Evolutionary conservation across 2,797 vertebrate species (phyloP), one percentile per base, ranked within the genome.

Genomic region (Sebastes minor): DNA sequence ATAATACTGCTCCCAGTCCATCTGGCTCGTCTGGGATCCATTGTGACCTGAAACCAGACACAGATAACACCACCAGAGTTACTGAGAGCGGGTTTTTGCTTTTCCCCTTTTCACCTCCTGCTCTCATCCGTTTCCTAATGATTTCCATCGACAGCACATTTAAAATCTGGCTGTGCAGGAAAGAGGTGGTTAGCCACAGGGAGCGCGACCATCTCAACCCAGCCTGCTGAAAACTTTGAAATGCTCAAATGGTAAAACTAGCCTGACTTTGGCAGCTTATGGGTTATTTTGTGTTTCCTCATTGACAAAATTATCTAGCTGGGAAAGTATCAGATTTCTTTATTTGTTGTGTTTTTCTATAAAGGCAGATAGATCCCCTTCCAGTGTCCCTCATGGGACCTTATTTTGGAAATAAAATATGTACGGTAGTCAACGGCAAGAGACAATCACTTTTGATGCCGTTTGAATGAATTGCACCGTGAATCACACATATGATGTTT

Each of bases 1-100:
- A 87, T 75, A 95, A 95, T 93, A 94, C 87, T 89, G 93, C 91
- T 96, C 91, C 91, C 91, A 92, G 93, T 96, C 93, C 95, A 96
- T 95, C 92, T 93, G 96, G 80, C 94, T 91, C 61, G 91, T 90
- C 94, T 94, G 95, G 88, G 96, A 91, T 93, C 94, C 92, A 87
- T 91, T 95, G 92, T 93, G 95, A 95, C 93, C 94, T 95, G 94
- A 89, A 92, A 94, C 82, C 91, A 95, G 91, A 95, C 85, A 79
- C 82, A 90, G 75, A 91, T 87, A 92, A 90, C 84, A 88, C 75
- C 66, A 74, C 72, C 86, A 85, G 65, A 83, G 76, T 91, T 84
- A 92, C 81, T 20, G 82, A 87, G 74, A 79, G 82, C 23, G 61
- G 32, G 61, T 22, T 80, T 80, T 59, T 32, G 35, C 30, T 60